Conservation (phyloP, 2,888 invertebrate species). For the Orthosia incerta region DNA sequence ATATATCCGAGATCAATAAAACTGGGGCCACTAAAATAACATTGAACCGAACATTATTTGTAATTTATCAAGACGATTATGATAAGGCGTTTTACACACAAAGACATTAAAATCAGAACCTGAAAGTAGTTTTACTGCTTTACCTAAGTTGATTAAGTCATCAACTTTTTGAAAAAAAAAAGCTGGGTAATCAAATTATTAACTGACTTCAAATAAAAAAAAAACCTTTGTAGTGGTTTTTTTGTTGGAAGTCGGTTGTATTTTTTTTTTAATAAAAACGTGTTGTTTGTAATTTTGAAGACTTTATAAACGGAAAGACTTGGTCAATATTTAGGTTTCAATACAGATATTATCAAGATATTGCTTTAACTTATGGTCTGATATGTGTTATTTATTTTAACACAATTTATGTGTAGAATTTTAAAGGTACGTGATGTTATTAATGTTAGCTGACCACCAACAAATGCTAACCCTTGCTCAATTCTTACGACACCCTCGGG, state of each 20-base stretch:
- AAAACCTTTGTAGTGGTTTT: too few relatives aligned
- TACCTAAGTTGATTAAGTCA: too few relatives aligned
- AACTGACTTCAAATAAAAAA: too few relatives aligned
- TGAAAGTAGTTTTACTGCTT: too few relatives aligned
- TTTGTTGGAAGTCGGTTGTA: too few relatives aligned
- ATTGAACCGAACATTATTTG: constrained; percentile 32
- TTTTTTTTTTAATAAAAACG: too few relatives aligned
- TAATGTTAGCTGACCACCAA: constrained; percentile 1
- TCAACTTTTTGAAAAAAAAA: too few relatives aligned
- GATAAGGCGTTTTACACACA: constrained; percentile 35
- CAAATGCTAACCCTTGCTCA: constrained; percentile 29
- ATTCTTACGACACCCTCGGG: constrained; percentile 15
- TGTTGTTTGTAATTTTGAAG: too few relatives aligned
- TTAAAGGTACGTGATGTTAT: constrained; percentile 13
- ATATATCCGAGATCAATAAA: constrained; percentile 56
- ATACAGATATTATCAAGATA: too few relatives aligned
- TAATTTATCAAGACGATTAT: constrained; percentile 57
- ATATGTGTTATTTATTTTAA: not conserved
- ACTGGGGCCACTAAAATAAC: constrained; percentile 44
- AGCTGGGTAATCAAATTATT: too few relatives aligned
- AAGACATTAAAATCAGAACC: not conserved
- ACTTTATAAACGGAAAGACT: too few relatives aligned
- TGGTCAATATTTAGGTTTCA: too few relatives aligned
- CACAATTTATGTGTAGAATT: not conserved
- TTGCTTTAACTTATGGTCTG: not conserved